Base-by-base conservation (phyloP, 2,888 invertebrate species). In the Melipona beecheii region DNA sequence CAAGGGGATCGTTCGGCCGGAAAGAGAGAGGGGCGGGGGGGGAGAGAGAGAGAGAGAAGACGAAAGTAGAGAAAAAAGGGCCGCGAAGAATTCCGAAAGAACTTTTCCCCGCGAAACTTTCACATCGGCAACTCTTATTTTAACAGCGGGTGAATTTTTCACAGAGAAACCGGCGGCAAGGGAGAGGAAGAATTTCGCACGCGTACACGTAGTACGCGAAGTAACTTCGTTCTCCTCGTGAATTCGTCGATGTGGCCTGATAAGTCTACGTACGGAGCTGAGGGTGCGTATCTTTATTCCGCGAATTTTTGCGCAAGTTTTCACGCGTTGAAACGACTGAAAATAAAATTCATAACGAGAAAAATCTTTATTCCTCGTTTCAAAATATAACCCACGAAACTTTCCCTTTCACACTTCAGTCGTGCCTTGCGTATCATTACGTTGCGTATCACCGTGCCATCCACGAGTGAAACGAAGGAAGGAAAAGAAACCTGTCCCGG, bases 41-140 rank as follows among this genome's bases (percentile, higher is more conserved):
- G n/a, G n/a, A n/a, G 52, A 19, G 68, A 24, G n/a, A 62, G n/a
- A 17, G n/a, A 19, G 5, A 17, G 13, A 72, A 27, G n/a, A 36
- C 5, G 21, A 21, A 15, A 36, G 17, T 15, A 21, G n/a, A 58
- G 43, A 72, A 65, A 36, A 52, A 52, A 43, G 9, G 11, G 62
- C 21, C n/a, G 24, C 9, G 24, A 36, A 76, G 50, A 43, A 71
- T 49, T 43, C 58, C 52, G 58, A 54, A 79, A 24, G 70, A 82
- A 79, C 50, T 82, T 82, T 58, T 31, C 31, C 54, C 64, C 64
- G 27, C 60, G 75, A 71, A 82, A 82, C 58, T 82, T 80, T 80
- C 65, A 58, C 65, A 80, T 82, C 82, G 75, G 66, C 75, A 80
- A 83, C 82, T 83, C 82, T 83, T 80, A 83, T 80, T 80, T 83